phyloP scores from a whole-genome alignment of 2,888 invertebrate species.

The Oscheius sp. region DNA sequence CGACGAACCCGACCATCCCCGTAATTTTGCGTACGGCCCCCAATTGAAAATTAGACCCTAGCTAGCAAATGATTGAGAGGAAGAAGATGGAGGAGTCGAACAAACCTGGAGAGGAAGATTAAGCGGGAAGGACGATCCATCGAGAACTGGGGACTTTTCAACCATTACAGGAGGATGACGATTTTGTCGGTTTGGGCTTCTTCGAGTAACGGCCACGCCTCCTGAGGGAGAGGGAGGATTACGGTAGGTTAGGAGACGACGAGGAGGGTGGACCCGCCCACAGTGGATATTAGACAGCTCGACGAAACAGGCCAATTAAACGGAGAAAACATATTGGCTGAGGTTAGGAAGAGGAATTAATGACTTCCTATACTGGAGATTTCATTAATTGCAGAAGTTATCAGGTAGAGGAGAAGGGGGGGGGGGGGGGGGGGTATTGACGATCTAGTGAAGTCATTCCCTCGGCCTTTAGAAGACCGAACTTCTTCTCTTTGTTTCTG shows the following conservation, averaged over 20 bases:
- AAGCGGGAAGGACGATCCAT: neutral
- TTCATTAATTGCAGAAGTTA: no score
- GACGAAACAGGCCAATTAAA: neutral
- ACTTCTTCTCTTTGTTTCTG: no score
- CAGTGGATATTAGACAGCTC: neutral
- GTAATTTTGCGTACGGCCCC: no score
- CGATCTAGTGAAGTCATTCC: no score
- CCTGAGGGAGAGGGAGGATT: neutral
- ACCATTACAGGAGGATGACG: neutral
- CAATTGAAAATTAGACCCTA: neutral
- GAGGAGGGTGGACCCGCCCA: conserved; percentile 4
- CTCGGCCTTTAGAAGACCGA: no score
- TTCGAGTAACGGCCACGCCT: neutral
- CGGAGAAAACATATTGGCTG: neutral
- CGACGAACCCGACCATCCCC: no score
- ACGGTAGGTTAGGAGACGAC: neutral
- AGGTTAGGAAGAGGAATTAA: no score
- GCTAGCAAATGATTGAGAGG: neutral
- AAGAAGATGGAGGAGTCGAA: neutral
- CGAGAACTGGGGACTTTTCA: neutral
- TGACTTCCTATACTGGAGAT: no score
- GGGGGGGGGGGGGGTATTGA: no score
- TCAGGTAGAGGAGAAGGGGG: no score
- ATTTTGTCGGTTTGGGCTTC: neutral
- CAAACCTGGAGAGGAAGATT: neutral